Conservation (phyloP, 2,888 invertebrate species). For the Apamea monoglypha region DNA sequence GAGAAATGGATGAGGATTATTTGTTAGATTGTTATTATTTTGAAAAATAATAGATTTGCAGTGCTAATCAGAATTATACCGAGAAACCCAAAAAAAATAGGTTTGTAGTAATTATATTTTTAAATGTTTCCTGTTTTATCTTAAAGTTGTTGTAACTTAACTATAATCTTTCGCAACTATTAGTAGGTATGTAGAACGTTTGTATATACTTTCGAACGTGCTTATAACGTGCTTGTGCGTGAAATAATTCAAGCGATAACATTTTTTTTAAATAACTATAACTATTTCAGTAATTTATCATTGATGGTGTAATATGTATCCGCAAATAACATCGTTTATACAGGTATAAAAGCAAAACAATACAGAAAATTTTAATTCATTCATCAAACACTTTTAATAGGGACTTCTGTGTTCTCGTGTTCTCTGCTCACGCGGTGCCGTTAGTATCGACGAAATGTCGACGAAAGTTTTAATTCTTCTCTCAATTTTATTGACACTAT, state of each 20-base stretch:
- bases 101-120: not conserved
- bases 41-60: too few relatives aligned
- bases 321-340: not conserved
- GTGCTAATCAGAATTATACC: too few relatives aligned
- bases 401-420: too few relatives aligned
- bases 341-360: constrained; percentile 12
- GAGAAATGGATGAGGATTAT: not conserved
- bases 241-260: constrained; percentile 10
- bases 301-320: constrained; percentile 11
- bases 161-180: constrained; percentile 13
- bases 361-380: not conserved
- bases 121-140: constrained; percentile 1
- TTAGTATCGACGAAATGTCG: constrained; percentile 22
- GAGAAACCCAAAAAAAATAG: too few relatives aligned
- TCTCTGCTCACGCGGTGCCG: not conserved
- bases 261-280: constrained; percentile 10
- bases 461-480: constrained; percentile 41
- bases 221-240: too few relatives aligned
- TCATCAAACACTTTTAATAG: not conserved
- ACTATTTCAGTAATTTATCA: not conserved
- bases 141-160: not conserved
- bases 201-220: constrained; percentile 29
- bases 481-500: constrained; percentile 40
- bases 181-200: not conserved
- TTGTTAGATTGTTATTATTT: not conserved